Conservation (phyloP, 1,140 invertebrate species). For the Batillaria attramentaria region DNA sequence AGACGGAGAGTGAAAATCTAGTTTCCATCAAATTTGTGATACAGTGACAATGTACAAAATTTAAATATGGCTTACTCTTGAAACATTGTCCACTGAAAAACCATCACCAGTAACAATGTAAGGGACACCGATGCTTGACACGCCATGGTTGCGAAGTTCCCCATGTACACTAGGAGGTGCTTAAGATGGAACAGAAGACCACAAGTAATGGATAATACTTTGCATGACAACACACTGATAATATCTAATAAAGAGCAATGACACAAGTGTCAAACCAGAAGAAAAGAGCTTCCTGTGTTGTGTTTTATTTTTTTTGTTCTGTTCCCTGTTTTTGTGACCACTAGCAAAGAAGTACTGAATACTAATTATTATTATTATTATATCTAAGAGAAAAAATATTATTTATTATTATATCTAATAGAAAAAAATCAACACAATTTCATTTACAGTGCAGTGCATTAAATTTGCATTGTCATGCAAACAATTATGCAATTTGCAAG, state of each 20-base stretch:
- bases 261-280: too few species aligned
- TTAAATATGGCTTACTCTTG: constrained; percentile 43
- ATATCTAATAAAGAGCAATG: not conserved
- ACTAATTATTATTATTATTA: too few species aligned
- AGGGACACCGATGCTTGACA: constrained; percentile 50
- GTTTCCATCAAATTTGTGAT: not conserved
- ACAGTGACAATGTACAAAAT: not conserved
- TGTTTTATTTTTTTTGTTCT: too few species aligned
- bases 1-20: not conserved
- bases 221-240: not conserved
- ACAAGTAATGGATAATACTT: not conserved
- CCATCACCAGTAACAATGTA: constrained; percentile 50
- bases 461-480: too few species aligned
- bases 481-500: too few species aligned
- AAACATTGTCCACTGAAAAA: constrained; percentile 50
- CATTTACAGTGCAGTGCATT: not conserved
- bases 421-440: not conserved
- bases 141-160: constrained; percentile 47
- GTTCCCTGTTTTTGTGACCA: too few species aligned
- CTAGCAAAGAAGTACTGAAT: too few species aligned
- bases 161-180: constrained; percentile 51
- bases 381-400: not conserved
- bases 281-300: too few species aligned
- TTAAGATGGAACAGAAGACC: constrained; percentile 34
- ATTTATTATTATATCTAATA: not conserved